Evolutionary conservation across 2,113 vertebrate species (phyloP), one percentile per base, ranked within the genome.

Genomic region (Eidolon helvum): DNA sequence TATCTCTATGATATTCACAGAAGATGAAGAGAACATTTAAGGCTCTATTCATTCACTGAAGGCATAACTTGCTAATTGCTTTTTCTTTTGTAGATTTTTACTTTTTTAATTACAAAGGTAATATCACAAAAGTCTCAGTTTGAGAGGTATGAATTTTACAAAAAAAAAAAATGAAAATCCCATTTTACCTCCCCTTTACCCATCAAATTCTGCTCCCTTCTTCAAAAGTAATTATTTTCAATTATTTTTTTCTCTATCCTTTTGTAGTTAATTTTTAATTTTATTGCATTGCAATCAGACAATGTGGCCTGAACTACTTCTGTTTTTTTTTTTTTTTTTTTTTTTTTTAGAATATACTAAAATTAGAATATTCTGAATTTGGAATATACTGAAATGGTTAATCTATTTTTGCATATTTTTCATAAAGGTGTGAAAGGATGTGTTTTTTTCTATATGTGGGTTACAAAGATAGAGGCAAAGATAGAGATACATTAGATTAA

Each of bases 161-260:
- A 84, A 69, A 91, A 10, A 43, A 43, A 45, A 63, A 91, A 75
- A 80, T 63, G 16, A 55, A 97, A 92, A 83, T 83, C 16, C 19
- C 24, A 50, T 72, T 45, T 90, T 61, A 53, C n/a, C 22, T 72
- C 4, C 38, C 3, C 9, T 33, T 91, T 87, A 68, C 40, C 43
- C 22, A 86, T n/a, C 59, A 68, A 66, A 68, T 78, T 92, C 50
- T 74, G 48, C 1, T 72, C 2, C 5, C 1, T 0, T 87, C 24
- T 87, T 90, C 35, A 83, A 90, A 90, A 65, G 19, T 48, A 65
- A 71, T 86, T 77, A 71, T 75, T 88, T 96, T 75, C n/a, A 96
- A 55, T 74, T 87, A 82, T 75, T 69, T 68, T 65, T 91, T 91
- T 94, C 61, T 75, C 59, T 92, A 19, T 38, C 1, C 22, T 50